Evolutionary conservation across 2,888 invertebrate genomes (phyloP), one percentile per base, ranked within the genome.

Genomic region (Beris chalybata): DNA sequence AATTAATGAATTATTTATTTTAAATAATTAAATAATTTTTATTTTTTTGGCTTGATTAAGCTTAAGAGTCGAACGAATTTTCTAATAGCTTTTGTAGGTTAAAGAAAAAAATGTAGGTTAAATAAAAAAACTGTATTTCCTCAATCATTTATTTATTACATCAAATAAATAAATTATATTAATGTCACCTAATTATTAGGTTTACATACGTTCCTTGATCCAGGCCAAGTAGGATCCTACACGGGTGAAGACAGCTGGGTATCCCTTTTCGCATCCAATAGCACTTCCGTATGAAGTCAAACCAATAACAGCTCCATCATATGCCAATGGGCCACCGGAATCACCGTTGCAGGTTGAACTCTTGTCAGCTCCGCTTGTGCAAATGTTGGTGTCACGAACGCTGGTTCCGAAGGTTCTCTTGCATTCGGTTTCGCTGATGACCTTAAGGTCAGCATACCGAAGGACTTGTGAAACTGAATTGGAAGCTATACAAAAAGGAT

Each of bases 261-360:
- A 70, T 13, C 70, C 68, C 30, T 64, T 64, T 47, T 78, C 76
- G 59, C 78, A 78, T 44, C 78, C 78, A 3, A 54, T 31, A 4
- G 64, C 45, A 38, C 58, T 59, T 15, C 79, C 80, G 61, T 78
- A 79, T 3, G 79, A 80, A 6, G 77, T 79, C 30, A 79, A 70
- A 0, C 79, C 79, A 47, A 79, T 74, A 38, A 38, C 38, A 38
- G 38, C 9, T 3, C 9, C 9, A 9, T 4, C 38, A 9, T 38
- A 38, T 6, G 12, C 48, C 59, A 79, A 69, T 3, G 78, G 78
- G n/a, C 78, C 78, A 31, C 78, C 78, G 7, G 81, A 82, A 68
- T 83, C 83, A 0, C 83, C 83, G 31, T 77, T 80, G 74, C 83
- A 83, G 3, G 81, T 79, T 56, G 81, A 80, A 47, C 75, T 77